Base-by-base conservation (phyloP, 2,888 invertebrate species). In the Athetis lepigone region DNA sequence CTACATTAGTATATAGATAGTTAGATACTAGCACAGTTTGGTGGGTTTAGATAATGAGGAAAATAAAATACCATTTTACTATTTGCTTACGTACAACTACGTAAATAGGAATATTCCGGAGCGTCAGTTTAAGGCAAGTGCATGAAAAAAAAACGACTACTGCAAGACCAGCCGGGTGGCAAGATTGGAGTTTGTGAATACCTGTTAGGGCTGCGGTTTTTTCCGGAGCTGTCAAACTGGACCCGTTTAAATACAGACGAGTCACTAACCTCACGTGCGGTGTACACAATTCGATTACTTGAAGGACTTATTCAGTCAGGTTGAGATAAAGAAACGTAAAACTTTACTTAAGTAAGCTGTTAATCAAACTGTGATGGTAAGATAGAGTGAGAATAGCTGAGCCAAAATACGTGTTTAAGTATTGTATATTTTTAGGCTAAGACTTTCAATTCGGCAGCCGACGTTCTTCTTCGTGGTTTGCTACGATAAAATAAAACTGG, bases 181-280 rank as follows among this genome's bases (percentile, higher is more conserved):
- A 18, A 33, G 42, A 56, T 59, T 57, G 58, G 7, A 21, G 50
- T 61, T 59, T 55, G n/a, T 57, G 1, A 70, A 75, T 73, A 75
- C 66, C 56, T 60, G 71, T 70, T 55, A 36, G n/a, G 29, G 27
- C 39, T 45, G 36, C 43, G 16, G 45, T 19, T 68, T 46, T 51
- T 69, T 61, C 19, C 33, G 19, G 21, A 51, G 7, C 21, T 25
- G 40, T 56, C 21, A 7, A 50, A 60, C 50, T 47, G 64, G 64
- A 29, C 6, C 45, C 36, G 25, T 45, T 46, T n/a, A 36, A 55
- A 50, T 6, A 7, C 18, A 29, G n/a, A 21, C 11, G 13, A 37
- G 69, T 61, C 70, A 69, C 8, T 75, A 25, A 72, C 71, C 75
- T 19, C 56, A 23, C 13, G 47, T 27, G n/a, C n/a, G 16, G 13